These are phyloP conservation scores for Sipha maydis DNA, from an alignment of 2,888 invertebrate genomes.

Conservation along the genomic window DNA sequence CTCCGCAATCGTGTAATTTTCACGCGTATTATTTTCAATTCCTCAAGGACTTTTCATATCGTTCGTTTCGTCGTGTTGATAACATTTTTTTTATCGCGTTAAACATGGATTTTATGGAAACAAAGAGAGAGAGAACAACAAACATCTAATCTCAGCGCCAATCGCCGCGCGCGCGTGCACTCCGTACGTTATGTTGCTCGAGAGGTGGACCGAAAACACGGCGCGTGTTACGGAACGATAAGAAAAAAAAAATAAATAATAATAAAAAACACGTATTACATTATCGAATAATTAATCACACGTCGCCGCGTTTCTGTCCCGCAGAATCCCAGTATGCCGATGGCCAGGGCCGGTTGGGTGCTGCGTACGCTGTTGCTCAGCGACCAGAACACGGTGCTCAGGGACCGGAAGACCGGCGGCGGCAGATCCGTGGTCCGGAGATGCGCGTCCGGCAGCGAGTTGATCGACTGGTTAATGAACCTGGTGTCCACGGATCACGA, in stretches of 20 bases:
- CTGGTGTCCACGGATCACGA: conserved; percentile 68
- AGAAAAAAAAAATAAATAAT: background rate
- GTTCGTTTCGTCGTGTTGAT: too few species aligned
- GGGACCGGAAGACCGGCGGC: conserved; percentile 74
- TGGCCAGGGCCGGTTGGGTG: conserved; percentile 77
- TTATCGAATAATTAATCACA: background rate
- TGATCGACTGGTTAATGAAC: conserved; percentile 79
- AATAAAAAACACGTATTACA: background rate
- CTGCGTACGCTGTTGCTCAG: conserved; percentile 76
- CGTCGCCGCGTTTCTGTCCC: background rate
- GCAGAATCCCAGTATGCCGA: conserved; percentile 74
- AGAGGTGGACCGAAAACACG: too few species aligned
- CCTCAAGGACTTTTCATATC: too few species aligned
- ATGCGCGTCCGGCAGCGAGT: conserved; percentile 81
- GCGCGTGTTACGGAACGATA: too few species aligned
- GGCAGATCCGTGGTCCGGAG: conserved; percentile 73
- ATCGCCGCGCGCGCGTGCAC: too few species aligned
- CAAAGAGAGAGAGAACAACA: too few species aligned
- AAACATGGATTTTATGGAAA: too few species aligned
- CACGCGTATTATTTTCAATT: too few species aligned
- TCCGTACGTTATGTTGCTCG: too few species aligned
- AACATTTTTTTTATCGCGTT: too few species aligned
- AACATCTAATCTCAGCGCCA: too few species aligned
- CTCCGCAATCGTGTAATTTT: too few species aligned
- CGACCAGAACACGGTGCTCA: conserved; percentile 73